Conservation (phyloP, 2,888 invertebrate species). For the Napeogenes inachia region DNA sequence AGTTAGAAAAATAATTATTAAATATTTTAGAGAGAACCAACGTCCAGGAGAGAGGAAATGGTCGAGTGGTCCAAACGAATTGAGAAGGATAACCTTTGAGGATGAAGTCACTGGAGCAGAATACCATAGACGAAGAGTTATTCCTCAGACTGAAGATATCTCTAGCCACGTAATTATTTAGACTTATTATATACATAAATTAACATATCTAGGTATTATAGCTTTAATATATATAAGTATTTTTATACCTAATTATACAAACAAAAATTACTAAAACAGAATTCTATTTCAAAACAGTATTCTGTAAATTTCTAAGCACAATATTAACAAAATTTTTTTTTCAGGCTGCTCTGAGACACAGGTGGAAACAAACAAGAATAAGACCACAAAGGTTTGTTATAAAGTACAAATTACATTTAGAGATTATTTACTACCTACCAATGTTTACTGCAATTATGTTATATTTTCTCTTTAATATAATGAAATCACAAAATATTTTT, state of each 20-base stretch:
- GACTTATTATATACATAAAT: not conserved
- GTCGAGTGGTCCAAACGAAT: not conserved
- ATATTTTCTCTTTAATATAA: slow-evolving; percentile 15
- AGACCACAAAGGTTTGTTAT: slow-evolving; percentile 47
- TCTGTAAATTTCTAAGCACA: not conserved
- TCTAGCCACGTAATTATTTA: too few species aligned
- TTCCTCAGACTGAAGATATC: too few species aligned
- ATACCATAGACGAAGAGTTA: not conserved
- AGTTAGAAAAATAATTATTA: too few species aligned
- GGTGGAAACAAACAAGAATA: slow-evolving; percentile 48
- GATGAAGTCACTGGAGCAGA: slow-evolving; percentile 5
- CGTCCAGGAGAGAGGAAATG: not conserved
- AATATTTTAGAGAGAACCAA: slow-evolving; percentile 15
- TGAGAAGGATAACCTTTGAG: not conserved
- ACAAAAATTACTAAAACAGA: too few species aligned
- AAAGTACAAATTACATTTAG: not conserved
- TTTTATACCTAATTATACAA: too few species aligned
- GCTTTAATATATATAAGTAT: too few species aligned
- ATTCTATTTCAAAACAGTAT: too few species aligned
- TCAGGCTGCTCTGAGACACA: slow-evolving; percentile 35
- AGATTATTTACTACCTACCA: too few species aligned
- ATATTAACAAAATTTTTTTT: slow-evolving; percentile 8
- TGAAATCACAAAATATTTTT: too few species aligned
- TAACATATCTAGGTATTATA: too few species aligned
- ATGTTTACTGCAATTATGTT: not conserved